A percentile compares a stretch with the other conserved stretches of the same genome.
phyloP scores from a whole-genome alignment of 2,888 invertebrate species.

The Heliconius ismenius region DNA sequence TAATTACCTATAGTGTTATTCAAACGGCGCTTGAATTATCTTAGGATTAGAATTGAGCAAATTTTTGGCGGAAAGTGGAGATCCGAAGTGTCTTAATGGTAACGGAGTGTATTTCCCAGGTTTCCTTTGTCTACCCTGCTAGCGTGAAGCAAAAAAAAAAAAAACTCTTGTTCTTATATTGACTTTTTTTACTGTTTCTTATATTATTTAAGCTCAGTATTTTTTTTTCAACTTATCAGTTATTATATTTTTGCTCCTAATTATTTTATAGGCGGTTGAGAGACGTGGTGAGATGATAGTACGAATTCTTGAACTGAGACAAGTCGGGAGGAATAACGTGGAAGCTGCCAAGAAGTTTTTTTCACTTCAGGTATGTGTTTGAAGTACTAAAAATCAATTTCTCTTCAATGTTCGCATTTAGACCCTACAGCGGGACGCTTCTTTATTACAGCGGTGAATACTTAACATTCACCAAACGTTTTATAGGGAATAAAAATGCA shows the following conservation, averaged over 20 bases:
- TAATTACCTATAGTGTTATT: slow-evolving; percentile 50
- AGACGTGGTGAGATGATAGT: slow-evolving; percentile 97
- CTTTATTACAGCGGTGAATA: slow-evolving; percentile 21
- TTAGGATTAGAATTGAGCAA: slow-evolving; percentile 20
- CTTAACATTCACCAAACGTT: slow-evolving; percentile 24
- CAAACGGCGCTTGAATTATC: slow-evolving; percentile 15
- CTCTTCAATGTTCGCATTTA: neutral
- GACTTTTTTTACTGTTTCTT: neutral
- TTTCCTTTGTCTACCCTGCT: neutral
- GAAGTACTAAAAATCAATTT: neutral
- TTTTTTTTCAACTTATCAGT: neutral
- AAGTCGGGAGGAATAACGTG: slow-evolving; percentile 92
- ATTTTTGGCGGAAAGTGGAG: too few relatives aligned
- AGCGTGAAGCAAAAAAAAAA: neutral
- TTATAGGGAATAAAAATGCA: slow-evolving; percentile 19
- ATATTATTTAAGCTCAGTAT: neutral
- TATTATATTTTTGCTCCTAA: neutral
- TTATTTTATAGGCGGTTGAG: slow-evolving; percentile 87
- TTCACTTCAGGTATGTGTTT: slow-evolving; percentile 84
- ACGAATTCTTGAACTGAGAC: slow-evolving; percentile 92
- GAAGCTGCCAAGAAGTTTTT: slow-evolving; percentile 94
- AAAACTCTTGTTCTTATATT: neutral
- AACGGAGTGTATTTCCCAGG: neutral
- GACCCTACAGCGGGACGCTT: neutral
- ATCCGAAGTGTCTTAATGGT: too few relatives aligned